These are phyloP conservation scores for Caenorhabditis sp. DNA, from an alignment of 2,888 invertebrate species.

Conservation along the genomic window DNA sequence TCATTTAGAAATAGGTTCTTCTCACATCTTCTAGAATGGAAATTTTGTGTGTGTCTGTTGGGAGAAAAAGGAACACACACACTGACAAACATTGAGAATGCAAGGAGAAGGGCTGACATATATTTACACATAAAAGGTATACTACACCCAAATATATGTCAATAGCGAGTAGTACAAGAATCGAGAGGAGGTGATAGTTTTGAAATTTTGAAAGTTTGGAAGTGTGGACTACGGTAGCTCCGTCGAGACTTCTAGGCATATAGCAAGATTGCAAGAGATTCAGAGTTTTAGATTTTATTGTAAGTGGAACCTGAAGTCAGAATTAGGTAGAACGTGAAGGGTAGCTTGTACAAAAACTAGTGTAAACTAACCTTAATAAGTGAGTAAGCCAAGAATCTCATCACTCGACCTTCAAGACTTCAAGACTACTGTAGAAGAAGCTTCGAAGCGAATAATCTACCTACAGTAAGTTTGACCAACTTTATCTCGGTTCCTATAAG, in stretches of 20 bases:
- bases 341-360: too few relatives aligned
- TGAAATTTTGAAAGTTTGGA: not conserved
- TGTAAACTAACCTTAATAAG: not conserved
- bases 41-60: conserved; percentile 13
- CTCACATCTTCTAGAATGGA: conserved; percentile 1
- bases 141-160: conserved; percentile 34
- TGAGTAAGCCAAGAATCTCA: not conserved
- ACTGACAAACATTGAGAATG: conserved; percentile 39
- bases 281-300: too few relatives aligned
- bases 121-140: conserved; percentile 60
- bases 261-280: too few relatives aligned
- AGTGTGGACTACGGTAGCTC: not conserved
- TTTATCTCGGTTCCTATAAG: too few relatives aligned
- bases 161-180: conserved; percentile 28
- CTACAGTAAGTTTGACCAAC: too few relatives aligned
- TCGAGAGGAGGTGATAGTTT: not conserved
- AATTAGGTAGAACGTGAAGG: too few relatives aligned
- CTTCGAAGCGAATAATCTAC: not conserved
- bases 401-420: not conserved
- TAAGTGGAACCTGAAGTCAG: too few relatives aligned
- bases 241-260: not conserved
- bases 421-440: not conserved
- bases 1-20: not conserved
- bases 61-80: conserved; percentile 24
- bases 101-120: conserved; percentile 33